Base-by-base conservation (phyloP, 2,113 vertebrate species). In the Salvelinus namaycush region DNA sequence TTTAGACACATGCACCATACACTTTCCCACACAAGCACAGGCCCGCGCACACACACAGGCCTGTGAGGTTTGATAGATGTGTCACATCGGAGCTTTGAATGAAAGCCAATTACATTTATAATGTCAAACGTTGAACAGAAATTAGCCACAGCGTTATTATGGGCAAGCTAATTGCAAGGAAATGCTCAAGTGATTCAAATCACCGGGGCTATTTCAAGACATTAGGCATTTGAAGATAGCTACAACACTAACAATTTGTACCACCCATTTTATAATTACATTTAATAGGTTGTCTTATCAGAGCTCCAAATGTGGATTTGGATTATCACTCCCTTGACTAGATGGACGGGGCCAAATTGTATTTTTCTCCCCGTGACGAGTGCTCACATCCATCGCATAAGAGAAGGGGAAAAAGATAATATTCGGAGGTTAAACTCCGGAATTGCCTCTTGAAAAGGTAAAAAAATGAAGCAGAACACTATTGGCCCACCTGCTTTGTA, bases 91-190 rank as follows among this genome's bases (percentile, higher is more conserved):
- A 90, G 95, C 94, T 93, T 96, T 96, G 96, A 97, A 96, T 95
- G 88, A 87, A 94, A 95, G 93, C 94, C 96, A 96, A 98, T 97
- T 96, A 97, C 95, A 96, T 97, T 96, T 96, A 97, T 97, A 97
- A 97, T 97, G 97, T 96, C 96, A 97, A 94, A 95, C 94, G 95
- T 94, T 95, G 94, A 91, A 94, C 93, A 92, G 94, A 96, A 97
- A 96, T 97, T 91, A 93, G 92, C 90, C 86, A 82, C 90, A 79
- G 92, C 88, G 80, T 94, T 93, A 94, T 93, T 92, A 92, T 85
- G 87, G 78, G 88, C 71, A 84, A 87, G 89, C 92, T 92, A 92
- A 94, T 94, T 93, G 93, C 92, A 87, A 91, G 90, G 89, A 91
- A 92, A 91, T 89, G 87, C 90, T 91, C 89, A 91, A 91, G 92